Evolutionary conservation across 2,888 invertebrate species (phyloP), one percentile per base, ranked within the genome.

Genomic region (Ypsolopha sequella): DNA sequence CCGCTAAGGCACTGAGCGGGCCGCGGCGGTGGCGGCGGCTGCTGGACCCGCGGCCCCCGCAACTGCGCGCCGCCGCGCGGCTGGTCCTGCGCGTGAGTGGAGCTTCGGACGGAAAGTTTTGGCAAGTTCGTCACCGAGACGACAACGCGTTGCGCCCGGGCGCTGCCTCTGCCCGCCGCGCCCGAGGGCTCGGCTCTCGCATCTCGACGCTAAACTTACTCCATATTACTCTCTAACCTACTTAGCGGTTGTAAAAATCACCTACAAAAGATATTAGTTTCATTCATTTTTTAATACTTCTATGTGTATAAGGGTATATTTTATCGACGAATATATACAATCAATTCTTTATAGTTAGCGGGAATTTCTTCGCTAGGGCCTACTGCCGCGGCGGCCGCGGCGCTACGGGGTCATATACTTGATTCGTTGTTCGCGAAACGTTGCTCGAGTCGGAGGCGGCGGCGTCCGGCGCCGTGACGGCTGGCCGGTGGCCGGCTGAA

Each of bases 191-290:
- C 73, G 75, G 73, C 76, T 74, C 74, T 77, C 77, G 76, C 76
- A 71, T 77, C 24, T 24, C 70, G 70, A 75, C 73, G 73, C 73
- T 76, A 69, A 72, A 76, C 81, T 80, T 84, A 82, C 76, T 70
- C 68, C 64, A 66, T 80, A 76, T 24, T 24, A 24, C 24, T 24
- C 66, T 76, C 78, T 84, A 84, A 80, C 80, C 85, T 85, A 85
- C 85, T 69, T 80, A 84, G 84, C 85, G 76, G 76, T 87, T 87
- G 87, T 87, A 87, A 87, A 87, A 85, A 84, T 86, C 84, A 78
- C 81, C 87, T 87, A 87, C 87, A 87, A 87, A 87, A 87, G 87
- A 87, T 87, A 87, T 86, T 86, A 86, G 78, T 85, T 86, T 84
- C 84, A 80, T 87, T 79, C 85, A 78, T 79, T 81, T 80, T 82